A percentile compares a stretch with the other conserved stretches of the same genome.
phyloP scores from a whole-genome alignment of 2,888 invertebrate genomes.

The Amblyteles armatorius region DNA sequence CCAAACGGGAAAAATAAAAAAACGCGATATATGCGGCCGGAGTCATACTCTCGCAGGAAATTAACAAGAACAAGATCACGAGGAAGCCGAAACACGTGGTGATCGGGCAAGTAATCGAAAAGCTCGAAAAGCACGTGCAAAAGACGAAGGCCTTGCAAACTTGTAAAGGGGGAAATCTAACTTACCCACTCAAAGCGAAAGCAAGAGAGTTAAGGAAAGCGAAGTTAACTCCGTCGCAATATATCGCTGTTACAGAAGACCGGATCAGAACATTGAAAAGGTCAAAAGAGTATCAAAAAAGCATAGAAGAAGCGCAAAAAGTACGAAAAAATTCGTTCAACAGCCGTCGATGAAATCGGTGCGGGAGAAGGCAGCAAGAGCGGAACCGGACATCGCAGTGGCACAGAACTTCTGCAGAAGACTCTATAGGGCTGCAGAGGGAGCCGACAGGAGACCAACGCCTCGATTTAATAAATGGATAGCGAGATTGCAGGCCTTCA shows the following conservation, averaged over 20 bases:
- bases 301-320: neutral
- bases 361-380: neutral
- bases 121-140: slow-evolving; percentile 12
- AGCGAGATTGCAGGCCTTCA: neutral
- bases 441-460: neutral
- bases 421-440: slow-evolving; percentile 1
- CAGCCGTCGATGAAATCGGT: neutral
- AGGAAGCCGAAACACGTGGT: slow-evolving; percentile 22
- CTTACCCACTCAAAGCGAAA: neutral
- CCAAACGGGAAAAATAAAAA: slow-evolving; percentile 14
- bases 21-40: slow-evolving; percentile 35
- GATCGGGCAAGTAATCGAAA: slow-evolving; percentile 4
- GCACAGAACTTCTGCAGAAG: neutral
- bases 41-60: slow-evolving; percentile 4
- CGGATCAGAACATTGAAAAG: slow-evolving; percentile 17
- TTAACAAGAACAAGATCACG: neutral
- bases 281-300: neutral
- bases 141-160: neutral
- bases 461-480: slow-evolving; percentile 40
- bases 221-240: slow-evolving; percentile 10
- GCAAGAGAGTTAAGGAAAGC: slow-evolving; percentile 4
- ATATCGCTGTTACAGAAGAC: neutral
- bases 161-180: neutral
- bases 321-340: neutral
- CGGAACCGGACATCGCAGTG: neutral